Percentiles rank a stretch among this genome's conserved stretches.
phyloP scores from a whole-genome alignment of 2,113 vertebrate genomes.

The Callochromis pleurospilus region DNA sequence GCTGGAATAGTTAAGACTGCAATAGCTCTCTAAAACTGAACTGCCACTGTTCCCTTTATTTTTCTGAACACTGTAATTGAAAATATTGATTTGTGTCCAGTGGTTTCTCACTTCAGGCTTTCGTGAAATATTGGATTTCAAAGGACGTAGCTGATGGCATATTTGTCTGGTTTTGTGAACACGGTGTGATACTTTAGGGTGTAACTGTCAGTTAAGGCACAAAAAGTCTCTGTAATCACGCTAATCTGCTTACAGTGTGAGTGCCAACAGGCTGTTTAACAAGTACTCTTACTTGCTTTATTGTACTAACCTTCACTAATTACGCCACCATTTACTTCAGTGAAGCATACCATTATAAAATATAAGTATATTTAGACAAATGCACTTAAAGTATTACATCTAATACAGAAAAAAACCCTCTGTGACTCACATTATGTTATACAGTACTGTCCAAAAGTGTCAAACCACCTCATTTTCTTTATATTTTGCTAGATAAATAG shows the following conservation, averaged over 20 bases:
- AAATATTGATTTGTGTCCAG: neutral
- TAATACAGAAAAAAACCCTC: neutral
- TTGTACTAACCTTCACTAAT: fast-evolving
- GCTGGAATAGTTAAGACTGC: neutral
- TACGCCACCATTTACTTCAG: neutral
- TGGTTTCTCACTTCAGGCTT: neutral
- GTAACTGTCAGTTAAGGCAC: neutral
- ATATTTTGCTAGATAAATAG: neutral
- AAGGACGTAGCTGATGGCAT: neutral
- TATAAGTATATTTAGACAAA: neutral
- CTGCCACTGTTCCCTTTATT: neutral
- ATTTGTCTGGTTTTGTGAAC: neutral
- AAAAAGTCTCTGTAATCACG: neutral
- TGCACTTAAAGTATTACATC: neutral
- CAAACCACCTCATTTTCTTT: neutral
- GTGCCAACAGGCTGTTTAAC: neutral
- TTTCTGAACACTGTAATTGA: neutral
- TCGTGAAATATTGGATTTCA: neutral
- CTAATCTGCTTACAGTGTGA: neutral
- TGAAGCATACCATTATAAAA: neutral
- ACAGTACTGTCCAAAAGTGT: neutral
- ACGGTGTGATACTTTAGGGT: neutral
- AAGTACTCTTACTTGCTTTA: neutral
- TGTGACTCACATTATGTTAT: neutral
- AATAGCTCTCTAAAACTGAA: neutral